Conservation (phyloP, 92 coral and sea anemone species). For the Porites cylindrica region DNA sequence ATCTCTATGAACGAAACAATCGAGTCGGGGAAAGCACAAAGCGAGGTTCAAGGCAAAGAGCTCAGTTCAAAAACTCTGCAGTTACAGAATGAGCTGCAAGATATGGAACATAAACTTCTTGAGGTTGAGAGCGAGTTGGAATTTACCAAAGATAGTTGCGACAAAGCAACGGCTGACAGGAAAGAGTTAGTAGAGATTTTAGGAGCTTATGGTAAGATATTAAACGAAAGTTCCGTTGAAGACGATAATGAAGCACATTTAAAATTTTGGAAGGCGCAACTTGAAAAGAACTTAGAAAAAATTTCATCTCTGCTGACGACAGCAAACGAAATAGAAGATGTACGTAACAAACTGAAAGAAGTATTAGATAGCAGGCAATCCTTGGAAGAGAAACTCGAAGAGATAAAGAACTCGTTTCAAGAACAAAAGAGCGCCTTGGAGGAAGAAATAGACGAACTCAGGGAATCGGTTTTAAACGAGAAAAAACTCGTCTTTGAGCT, state of each 20-base stretch:
- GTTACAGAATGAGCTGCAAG: slow-evolving; percentile 23
- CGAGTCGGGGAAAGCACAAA: neutral
- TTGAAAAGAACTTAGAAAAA: neutral
- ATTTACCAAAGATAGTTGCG: slow-evolving; percentile 18
- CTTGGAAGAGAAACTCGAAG: slow-evolving; percentile 10
- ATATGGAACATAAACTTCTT: slow-evolving; percentile 5
- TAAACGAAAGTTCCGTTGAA: neutral
- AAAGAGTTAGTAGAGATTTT: slow-evolving; percentile 6
- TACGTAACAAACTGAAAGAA: neutral
- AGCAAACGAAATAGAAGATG: slow-evolving; percentile 3
- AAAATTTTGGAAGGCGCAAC: neutral
- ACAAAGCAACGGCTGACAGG: slow-evolving; percentile 13
- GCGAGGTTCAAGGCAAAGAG: neutral
- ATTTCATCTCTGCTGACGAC: neutral
- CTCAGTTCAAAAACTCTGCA: neutral
- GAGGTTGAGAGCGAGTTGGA: slow-evolving; percentile 35
- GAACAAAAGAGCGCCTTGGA: slow-evolving; percentile 10
- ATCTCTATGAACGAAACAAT: slow-evolving; percentile 35
- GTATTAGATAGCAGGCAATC: slow-evolving; percentile 3
- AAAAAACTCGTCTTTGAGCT: slow-evolving; percentile 37
- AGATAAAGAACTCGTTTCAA: neutral
- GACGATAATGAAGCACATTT: neutral
- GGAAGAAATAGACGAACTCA: slow-evolving; percentile 24
- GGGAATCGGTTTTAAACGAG: slow-evolving; percentile 21
- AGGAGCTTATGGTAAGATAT: neutral